Conservation (phyloP, 1,140 invertebrate genomes). For the Brachionus calyciflorus region DNA sequence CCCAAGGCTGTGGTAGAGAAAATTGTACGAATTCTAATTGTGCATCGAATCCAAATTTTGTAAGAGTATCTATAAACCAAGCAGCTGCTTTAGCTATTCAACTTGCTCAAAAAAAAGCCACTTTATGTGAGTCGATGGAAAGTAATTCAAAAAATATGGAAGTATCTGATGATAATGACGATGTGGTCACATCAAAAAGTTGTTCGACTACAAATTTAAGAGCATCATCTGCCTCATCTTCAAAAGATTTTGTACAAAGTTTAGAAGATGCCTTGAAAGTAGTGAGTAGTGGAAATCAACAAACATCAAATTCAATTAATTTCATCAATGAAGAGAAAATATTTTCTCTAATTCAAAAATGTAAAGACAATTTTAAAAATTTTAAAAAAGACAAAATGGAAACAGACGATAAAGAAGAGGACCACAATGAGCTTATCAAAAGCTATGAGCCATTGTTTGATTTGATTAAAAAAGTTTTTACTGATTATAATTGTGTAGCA, state of each 20-base stretch:
- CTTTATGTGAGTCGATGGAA: conserved; percentile 79
- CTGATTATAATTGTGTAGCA: neutral
- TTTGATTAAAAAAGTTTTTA: neutral
- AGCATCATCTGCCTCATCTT: conserved; percentile 7
- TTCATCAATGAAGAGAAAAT: conserved; percentile 19
- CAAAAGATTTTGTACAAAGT: neutral
- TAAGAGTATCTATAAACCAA: conserved; percentile 66
- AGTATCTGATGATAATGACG: conserved; percentile 47
- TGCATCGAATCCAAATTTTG: conserved; percentile 69
- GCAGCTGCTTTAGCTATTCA: conserved; percentile 81
- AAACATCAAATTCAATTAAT: neutral
- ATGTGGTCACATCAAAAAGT: conserved; percentile 42
- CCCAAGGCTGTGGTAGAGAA: conserved; percentile 81
- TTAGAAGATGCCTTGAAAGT: conserved; percentile 17
- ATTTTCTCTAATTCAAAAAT: neutral
- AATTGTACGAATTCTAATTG: conserved; percentile 79
- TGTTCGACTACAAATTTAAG: conserved; percentile 12
- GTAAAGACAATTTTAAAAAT: conserved; percentile 5
- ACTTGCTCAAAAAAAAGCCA: conserved; percentile 77
- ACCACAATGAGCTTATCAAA: conserved; percentile 49
- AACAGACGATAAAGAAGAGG: conserved; percentile 48
- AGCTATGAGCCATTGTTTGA: conserved; percentile 27
- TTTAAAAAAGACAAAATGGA: conserved; percentile 6
- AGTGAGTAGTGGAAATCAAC: neutral
- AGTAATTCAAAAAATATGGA: conserved; percentile 60